Evolutionary conservation across 2,113 vertebrate species (phyloP).

Genomic region (Mastomys coucha): DNA sequence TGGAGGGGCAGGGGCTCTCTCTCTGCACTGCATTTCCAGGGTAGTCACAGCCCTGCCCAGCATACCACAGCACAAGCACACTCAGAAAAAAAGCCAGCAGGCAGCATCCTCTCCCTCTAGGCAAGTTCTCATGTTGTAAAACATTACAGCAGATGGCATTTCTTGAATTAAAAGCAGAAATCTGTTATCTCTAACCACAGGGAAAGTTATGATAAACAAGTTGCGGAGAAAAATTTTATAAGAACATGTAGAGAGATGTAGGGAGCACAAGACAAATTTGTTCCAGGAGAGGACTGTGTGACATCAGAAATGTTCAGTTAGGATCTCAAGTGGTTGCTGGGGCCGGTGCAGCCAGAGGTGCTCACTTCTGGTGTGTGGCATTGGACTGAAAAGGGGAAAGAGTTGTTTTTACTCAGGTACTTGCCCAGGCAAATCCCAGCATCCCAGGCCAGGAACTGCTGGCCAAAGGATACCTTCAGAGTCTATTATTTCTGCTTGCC

Average conservation of each 20-base stretch:
- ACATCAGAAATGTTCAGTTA: slow-evolving; percentile 45
- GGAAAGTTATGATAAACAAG: slow-evolving; percentile 81
- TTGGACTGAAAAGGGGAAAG: background rate
- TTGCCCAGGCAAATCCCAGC: background rate
- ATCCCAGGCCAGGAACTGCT: background rate
- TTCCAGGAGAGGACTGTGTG: slow-evolving; percentile 11
- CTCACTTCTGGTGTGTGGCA: background rate
- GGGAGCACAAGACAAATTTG: background rate
- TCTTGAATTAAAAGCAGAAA: slow-evolving; percentile 82
- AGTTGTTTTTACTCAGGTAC: background rate
- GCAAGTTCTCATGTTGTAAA: slow-evolving; percentile 75
- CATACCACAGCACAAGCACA: background rate
- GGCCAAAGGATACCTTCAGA: background rate
- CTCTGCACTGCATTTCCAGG: fast-evolving
- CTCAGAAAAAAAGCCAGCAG: slow-evolving; percentile 14
- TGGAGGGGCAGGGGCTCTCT: background rate
- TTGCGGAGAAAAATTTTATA: slow-evolving; percentile 70
- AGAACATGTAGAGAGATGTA: background rate
- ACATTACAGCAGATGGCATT: slow-evolving; percentile 74
- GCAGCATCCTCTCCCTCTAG: slow-evolving; percentile 55
- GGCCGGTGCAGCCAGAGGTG: background rate
- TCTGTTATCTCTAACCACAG: slow-evolving; percentile 79
- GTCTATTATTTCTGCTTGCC: background rate
- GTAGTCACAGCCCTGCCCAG: background rate
- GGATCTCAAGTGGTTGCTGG: slow-evolving; percentile 25